Base-by-base conservation (phyloP, 1,140 invertebrate species). In the Paraescarpia echinospica region DNA sequence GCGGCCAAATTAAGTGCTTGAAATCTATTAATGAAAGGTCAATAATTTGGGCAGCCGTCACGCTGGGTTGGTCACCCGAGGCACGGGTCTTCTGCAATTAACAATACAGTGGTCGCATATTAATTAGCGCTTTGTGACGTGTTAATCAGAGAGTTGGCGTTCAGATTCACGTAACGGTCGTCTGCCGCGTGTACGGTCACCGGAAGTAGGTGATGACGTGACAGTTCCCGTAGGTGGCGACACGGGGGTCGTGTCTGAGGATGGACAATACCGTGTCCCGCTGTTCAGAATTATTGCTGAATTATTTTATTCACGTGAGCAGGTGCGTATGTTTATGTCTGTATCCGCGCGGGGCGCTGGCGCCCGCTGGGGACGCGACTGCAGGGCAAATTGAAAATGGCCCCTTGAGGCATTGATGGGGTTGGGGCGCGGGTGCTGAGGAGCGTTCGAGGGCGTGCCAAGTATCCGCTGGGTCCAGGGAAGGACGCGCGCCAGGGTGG, bases 11-110 rank as follows among this genome's bases (percentile, higher is more conserved):
- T 77, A 77, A 77, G 59, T 77, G 59, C 59, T 77, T 31, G 59
- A 77, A 77, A 77, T 31, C 59, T 77, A 77, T 77, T 77, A 77
- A 77, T 77, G 59, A 77, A 77, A 77, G 59, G 59, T 77, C 59
- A 77, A 77, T 77, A 77, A 12, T 77, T 77, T 77, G 8, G 59
- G 18, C 22, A 77, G 59, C 22, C 4, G 59, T 77, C 59, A 77
- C 9, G 59, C 59, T 77, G 59, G 4, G 59, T 18, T 18, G 59
- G 59, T 77, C 59, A 77, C 59, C 59, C 59, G 59, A 77, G 2
- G 59, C 59, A 27, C 59, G 9, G 59, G 1, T 77, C 59, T 77
- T 18, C 59, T 77, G 59, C 59, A 77, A 77, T 1, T 77, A 77
- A 77, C 59, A 77, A 77, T 77, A 77, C 59, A 77, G 59, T 77